phyloP scores from a whole-genome alignment of 2,113 vertebrate species.

The Dissostichus mawsoni region DNA sequence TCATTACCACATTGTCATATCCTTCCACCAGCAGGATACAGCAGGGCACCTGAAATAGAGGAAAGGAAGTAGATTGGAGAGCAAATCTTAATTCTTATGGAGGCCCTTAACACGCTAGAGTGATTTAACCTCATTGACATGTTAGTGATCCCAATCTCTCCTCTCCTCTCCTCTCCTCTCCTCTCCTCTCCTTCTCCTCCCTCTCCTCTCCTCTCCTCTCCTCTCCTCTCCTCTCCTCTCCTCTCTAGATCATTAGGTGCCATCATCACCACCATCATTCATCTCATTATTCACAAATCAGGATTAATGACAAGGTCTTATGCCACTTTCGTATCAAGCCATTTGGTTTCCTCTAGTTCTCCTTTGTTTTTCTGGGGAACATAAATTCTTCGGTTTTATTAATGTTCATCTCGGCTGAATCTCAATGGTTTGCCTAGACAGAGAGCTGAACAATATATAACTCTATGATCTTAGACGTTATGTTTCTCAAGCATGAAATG shows the following conservation, averaged over 20 bases:
- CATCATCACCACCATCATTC: neutral
- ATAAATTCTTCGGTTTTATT: conserved; percentile 34
- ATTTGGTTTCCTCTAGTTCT: neutral
- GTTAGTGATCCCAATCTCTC: conserved; percentile 8
- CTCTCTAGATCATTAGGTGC: conserved; percentile 1
- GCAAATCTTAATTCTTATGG: conserved; percentile 14
- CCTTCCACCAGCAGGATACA: neutral
- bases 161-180: neutral
- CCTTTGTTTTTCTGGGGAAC: neutral
- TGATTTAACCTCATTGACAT: conserved; percentile 32
- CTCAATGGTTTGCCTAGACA: conserved; percentile 15
- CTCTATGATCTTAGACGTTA: neutral
- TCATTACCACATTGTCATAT: neutral
- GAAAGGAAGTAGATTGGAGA: neutral
- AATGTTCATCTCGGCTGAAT: conserved; percentile 15
- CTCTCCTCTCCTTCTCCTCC: neutral
- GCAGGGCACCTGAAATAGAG: conserved; percentile 12
- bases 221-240: neutral
- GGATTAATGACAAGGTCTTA: conserved; percentile 26
- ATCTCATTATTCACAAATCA: conserved; percentile 40
- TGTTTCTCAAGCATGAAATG: conserved; percentile 39
- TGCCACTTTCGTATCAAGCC: conserved; percentile 14
- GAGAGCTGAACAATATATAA: neutral
- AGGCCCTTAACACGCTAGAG: neutral
- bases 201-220: neutral